These are phyloP conservation scores for Epicampocera succincta DNA, from an alignment of 2,888 invertebrate genomes.

Conservation along the genomic window DNA sequence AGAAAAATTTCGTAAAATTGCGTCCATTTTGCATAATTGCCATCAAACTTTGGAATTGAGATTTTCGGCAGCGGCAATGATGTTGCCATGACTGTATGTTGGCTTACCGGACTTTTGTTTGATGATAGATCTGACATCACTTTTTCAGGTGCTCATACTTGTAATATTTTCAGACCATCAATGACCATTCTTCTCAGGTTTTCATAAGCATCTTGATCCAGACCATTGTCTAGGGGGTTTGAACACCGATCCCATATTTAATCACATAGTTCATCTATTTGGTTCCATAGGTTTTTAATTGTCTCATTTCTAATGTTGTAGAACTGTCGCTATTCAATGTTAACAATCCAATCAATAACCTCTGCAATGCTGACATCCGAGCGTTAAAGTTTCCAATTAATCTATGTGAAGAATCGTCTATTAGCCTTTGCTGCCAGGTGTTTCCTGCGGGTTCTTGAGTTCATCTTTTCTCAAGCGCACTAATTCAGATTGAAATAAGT, in stretches of 20 bases:
- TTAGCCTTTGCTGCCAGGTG: no score
- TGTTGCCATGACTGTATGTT: slow-evolving; percentile 11
- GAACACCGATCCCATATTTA: slow-evolving; percentile 5
- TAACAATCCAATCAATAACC: not conserved
- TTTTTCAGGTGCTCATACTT: not conserved
- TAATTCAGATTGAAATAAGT: no score
- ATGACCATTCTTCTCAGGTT: no score
- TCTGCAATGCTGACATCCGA: not conserved
- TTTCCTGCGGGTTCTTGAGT: no score
- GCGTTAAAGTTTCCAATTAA: no score
- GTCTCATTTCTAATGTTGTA: not conserved
- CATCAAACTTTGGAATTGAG: slow-evolving; percentile 6
- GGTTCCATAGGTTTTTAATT: not conserved
- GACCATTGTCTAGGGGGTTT: not conserved
- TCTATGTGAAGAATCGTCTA: no score
- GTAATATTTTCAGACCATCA: not conserved
- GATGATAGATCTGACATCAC: not conserved
- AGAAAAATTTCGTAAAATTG: no score
- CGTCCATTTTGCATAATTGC: no score
- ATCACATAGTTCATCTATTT: not conserved
- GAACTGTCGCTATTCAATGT: no score
- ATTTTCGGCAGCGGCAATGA: slow-evolving; percentile 10
- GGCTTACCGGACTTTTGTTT: not conserved
- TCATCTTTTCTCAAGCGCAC: no score
- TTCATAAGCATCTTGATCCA: no score